A percentile compares a stretch with the other conserved stretches of the same genome.
Evolutionary conservation across 2,888 invertebrate species (phyloP).

Genomic region (Oscheius myriophilus): DNA sequence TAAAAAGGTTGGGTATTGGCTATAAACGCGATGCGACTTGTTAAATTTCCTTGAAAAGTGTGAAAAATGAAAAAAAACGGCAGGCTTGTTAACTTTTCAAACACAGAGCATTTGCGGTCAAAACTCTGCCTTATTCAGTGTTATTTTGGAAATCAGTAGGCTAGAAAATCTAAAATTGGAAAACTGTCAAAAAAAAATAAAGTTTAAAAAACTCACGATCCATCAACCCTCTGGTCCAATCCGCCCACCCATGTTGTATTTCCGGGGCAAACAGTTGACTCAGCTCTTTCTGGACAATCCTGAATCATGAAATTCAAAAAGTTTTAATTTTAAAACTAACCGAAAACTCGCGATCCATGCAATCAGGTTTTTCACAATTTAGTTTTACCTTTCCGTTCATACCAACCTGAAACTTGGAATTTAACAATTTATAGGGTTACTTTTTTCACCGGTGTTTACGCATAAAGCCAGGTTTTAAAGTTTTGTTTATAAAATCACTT

Average conservation of each 20-base stretch:
- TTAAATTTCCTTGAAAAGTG: too few species aligned
- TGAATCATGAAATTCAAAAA: slow-evolving; percentile 13
- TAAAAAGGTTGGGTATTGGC: too few species aligned
- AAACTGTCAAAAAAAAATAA: slow-evolving; percentile 5
- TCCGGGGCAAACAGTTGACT: slow-evolving; percentile 30
- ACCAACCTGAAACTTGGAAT: slow-evolving; percentile 16
- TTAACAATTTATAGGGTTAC: too few species aligned
- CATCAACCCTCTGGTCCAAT: slow-evolving; percentile 56
- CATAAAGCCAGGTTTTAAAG: too few species aligned
- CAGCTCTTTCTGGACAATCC: slow-evolving; percentile 50
- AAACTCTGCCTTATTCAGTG: too few species aligned
- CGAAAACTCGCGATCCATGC: slow-evolving; percentile 22
- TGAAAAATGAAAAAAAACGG: too few species aligned
- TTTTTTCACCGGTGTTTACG: too few species aligned
- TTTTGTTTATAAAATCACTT: too few species aligned
- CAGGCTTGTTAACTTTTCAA: too few species aligned
- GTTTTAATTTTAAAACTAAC: neutral
- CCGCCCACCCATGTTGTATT: slow-evolving; percentile 52
- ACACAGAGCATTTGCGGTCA: too few species aligned
- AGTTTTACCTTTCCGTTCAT: slow-evolving; percentile 6
- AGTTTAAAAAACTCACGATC: slow-evolving; percentile 42
- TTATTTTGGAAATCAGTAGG: too few species aligned
- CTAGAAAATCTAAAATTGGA: neutral
- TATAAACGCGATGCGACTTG: too few species aligned
- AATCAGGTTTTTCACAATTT: slow-evolving; percentile 18